These are phyloP conservation scores for Trematomus bernacchii DNA, from an alignment of 2,797 vertebrate genomes.

Conservation along the genomic window DNA sequence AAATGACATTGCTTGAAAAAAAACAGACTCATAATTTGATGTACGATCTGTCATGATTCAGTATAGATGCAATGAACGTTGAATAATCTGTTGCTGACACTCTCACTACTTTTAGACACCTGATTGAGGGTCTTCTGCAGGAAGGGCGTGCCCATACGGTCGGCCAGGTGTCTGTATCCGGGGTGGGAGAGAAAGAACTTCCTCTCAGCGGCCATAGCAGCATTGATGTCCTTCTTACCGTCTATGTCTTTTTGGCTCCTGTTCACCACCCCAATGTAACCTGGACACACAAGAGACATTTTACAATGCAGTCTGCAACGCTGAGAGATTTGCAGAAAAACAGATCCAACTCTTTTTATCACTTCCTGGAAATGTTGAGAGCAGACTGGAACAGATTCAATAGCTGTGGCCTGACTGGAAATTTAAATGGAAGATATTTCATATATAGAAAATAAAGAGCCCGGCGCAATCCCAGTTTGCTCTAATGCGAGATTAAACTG, in stretches of 20 bases:
- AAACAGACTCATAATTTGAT: not conserved
- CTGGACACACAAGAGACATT: slow-evolving; percentile 74
- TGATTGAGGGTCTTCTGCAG: slow-evolving; percentile 97
- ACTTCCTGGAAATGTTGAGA: slow-evolving; percentile 42
- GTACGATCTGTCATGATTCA: too few relatives aligned
- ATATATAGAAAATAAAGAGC: too few relatives aligned
- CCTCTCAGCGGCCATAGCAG: slow-evolving; percentile 93
- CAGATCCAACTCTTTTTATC: slow-evolving; percentile 41
- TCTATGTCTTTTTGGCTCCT: slow-evolving; percentile 99
- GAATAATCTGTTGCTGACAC: not conserved
- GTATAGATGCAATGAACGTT: not conserved
- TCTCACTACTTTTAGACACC: slow-evolving; percentile 77
- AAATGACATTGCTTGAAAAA: not conserved
- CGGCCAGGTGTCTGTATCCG: slow-evolving; percentile 95
- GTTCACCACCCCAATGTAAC: slow-evolving; percentile 98
- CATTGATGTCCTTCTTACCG: slow-evolving; percentile 95
- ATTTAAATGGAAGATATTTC: slow-evolving; percentile 30
- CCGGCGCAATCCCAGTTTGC: too few relatives aligned
- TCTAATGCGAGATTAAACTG: not conserved
- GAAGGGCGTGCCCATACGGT: slow-evolving; percentile 97
- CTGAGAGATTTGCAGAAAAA: slow-evolving; percentile 23
- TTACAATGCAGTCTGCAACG: slow-evolving; percentile 14
- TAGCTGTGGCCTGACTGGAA: slow-evolving; percentile 12
- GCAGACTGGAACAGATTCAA: slow-evolving; percentile 27
- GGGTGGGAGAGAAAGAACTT: slow-evolving; percentile 98